phyloP scores from a whole-genome alignment of 2,113 vertebrate genomes.

The Galemys pyrenaicus region DNA sequence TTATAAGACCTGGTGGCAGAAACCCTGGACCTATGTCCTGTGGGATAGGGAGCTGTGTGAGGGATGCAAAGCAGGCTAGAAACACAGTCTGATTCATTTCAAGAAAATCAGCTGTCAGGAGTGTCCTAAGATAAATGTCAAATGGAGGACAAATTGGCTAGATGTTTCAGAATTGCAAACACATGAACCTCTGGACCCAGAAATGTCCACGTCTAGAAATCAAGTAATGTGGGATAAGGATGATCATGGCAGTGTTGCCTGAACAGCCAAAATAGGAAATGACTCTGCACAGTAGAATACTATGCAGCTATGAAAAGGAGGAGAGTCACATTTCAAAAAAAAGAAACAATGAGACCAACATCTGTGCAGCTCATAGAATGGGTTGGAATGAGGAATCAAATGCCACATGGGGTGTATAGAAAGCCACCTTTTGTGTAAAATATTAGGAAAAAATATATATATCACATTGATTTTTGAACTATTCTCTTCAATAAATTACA shows the following conservation, averaged over 20 bases:
- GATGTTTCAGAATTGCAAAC: neutral
- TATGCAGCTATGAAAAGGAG: neutral
- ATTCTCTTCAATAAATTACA: neutral
- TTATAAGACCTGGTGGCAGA: neutral
- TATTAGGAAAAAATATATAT: neutral
- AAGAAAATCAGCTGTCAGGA: neutral
- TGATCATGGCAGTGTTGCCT: neutral
- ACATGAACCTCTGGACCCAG: neutral
- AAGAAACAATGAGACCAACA: neutral
- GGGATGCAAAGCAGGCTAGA: neutral
- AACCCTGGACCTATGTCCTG: neutral
- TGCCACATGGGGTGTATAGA: neutral
- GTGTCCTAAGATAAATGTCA: neutral
- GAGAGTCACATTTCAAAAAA: neutral
- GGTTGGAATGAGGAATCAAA: neutral
- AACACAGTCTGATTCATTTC: neutral
- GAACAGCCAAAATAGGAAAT: neutral
- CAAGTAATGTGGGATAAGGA: neutral
- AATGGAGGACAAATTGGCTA: neutral
- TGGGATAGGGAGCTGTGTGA: neutral
- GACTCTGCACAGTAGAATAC: neutral
- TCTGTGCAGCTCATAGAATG: neutral
- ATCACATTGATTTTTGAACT: neutral
- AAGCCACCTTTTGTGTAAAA: neutral
- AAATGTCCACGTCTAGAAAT: neutral